Evolutionary conservation across 1,140 invertebrate species (phyloP), one percentile per base, ranked within the genome.

Genomic region (Wiebesia pumilae): DNA sequence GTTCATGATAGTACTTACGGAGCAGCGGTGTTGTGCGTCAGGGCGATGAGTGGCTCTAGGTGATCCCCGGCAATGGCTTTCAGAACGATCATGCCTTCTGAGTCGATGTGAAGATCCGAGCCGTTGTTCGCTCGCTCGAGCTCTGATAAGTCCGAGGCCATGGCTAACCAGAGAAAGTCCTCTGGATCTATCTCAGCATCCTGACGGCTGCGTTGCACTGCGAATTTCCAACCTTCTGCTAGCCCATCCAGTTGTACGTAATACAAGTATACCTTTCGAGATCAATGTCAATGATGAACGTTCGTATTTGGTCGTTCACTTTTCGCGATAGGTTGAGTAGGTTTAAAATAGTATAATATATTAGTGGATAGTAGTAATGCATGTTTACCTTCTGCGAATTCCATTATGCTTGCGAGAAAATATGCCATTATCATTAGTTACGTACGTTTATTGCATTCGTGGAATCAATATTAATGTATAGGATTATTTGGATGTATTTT

Each of bases 91-190:
- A 91, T 91, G 40, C 92, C 90, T 21, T 89, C 89, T 16, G 89
- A 88, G 69, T 88, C 78, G 1, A 87, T 87, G 62, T 81, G 86
- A 38, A 88, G 90, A 24, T 90, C 88, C 24, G 90, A 90, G 78
- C 90, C 85, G 47, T 93, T 92, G 81, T 90, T 90, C 67, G 91
- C 89, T 47, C 91, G 87, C 90, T 96, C 95, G 47, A 97, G 90
- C 93, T 98, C 97, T 83, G 95, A 95, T 2, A 98, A 93, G 91
- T 99, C 98, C 0, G 96, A 96, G 24, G 96, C 94, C 71, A 97
- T 95, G 87, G 97, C 97, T 88, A 97, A 93, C 94, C 96, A 96
- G 87, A 97, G 94, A 85, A 97, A 95, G 90, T 97, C 96, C 3
- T 95, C 94, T 3, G 95, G 91, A 75, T 95, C 93, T 51, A 96